phyloP scores from a whole-genome alignment of 2,113 vertebrate genomes.

The Cygnus atratus region DNA sequence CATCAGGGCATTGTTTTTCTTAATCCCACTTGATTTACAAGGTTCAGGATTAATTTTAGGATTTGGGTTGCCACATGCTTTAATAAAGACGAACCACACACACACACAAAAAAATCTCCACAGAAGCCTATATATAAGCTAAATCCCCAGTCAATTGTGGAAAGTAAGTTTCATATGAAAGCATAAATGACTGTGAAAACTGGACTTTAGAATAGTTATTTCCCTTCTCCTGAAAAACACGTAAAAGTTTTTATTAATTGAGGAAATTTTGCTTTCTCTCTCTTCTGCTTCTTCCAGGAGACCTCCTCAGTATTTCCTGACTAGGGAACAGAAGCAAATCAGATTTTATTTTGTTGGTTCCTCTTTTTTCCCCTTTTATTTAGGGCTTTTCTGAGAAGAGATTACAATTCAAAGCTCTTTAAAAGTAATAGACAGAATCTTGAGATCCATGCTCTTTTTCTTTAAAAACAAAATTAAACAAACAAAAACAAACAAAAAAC shows the following conservation, averaged over 20 bases:
- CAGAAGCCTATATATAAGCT: neutral
- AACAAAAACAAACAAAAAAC: neutral
- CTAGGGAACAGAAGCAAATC: neutral
- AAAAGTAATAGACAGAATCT: neutral
- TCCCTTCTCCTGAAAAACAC: neutral
- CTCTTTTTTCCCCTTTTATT: neutral
- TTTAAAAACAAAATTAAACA: neutral
- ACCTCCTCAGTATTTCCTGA: neutral
- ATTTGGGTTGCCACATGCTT: neutral
- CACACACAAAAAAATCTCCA: neutral
- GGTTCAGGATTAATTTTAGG: slow-evolving; percentile 14
- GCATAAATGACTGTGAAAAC: neutral
- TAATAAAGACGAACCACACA: neutral
- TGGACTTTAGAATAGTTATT: neutral
- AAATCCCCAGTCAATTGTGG: neutral
- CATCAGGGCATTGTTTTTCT: neutral
- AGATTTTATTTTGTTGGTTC: neutral
- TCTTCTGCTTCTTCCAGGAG: neutral
- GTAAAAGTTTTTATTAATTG: neutral
- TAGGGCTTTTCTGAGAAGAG: neutral
- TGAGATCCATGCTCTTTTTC: neutral
- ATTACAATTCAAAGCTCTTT: neutral
- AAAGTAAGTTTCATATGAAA: neutral
- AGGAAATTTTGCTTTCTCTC: neutral
- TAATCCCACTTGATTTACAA: slow-evolving; percentile 5